A percentile compares a stretch with the other conserved stretches of the same genome.
phyloP scores from a whole-genome alignment of 2,888 invertebrate genomes.

The Deilephila elpenor region DNA sequence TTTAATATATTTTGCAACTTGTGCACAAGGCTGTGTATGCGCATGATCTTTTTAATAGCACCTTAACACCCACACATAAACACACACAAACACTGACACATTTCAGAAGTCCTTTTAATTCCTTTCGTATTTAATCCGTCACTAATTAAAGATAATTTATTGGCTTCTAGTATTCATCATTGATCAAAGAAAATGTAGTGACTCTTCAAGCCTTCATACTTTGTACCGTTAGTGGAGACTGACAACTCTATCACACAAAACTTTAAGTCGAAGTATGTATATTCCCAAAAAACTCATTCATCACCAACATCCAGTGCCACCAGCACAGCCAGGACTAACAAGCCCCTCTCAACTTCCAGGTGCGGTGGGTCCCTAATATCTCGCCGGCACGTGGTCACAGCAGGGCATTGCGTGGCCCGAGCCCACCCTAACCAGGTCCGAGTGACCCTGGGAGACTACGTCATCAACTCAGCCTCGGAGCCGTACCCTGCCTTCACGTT shows the following conservation, averaged over 20 bases:
- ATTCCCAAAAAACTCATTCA: not conserved
- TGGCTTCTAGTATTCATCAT: too few relatives aligned
- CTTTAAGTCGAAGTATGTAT: too few relatives aligned
- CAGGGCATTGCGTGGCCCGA: conserved; percentile 97
- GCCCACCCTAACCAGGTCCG: conserved; percentile 95
- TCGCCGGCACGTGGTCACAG: conserved; percentile 95
- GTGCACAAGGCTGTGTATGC: not conserved
- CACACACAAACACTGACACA: too few relatives aligned
- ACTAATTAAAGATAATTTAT: too few relatives aligned
- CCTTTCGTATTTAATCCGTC: too few relatives aligned
- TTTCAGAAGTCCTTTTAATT: too few relatives aligned
- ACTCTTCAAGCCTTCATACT: too few relatives aligned
- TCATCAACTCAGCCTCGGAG: conserved; percentile 96
- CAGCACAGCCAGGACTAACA: conserved; percentile 14
- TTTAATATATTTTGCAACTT: conserved; percentile 34
- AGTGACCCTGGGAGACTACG: conserved; percentile 96
- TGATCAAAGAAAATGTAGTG: too few relatives aligned
- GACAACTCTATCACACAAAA: too few relatives aligned
- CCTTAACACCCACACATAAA: too few relatives aligned
- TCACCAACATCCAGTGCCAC: not conserved
- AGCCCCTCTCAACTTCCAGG: conserved; percentile 75
- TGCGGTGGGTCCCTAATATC: conserved; percentile 97
- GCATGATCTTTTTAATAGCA: too few relatives aligned
- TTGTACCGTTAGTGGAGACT: too few relatives aligned
- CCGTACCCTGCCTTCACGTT: conserved; percentile 96